Evolutionary conservation across 2,888 invertebrate species (phyloP), one percentile per base, ranked within the genome.

Genomic region (Elmis aenea): DNA sequence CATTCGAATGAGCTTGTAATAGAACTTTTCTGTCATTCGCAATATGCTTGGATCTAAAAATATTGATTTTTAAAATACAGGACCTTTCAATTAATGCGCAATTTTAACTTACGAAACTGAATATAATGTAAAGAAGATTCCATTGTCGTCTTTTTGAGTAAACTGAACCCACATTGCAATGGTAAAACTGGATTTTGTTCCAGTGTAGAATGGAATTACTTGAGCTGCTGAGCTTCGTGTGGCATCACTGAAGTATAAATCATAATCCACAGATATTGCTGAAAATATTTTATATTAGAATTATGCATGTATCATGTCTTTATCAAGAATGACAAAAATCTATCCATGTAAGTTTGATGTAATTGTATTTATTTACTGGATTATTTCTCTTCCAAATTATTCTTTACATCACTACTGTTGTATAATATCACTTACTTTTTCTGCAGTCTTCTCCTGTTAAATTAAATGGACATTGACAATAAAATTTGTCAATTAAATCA

Each of bases 181-280:
- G 0, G 94, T 92, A 15, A 96, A 66, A 56, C 89, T 86, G 48
- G 80, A 79, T 36, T 83, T 79, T 9, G 78, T 77, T 2, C 81
- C 80, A 8, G 84, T 84, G 51, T 83, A 81, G 70, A 96, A 93
- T 33, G 95, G 95, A 57, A 95, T 87, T 8, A 91, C 81, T 69
- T 95, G 85, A 13, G 92, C 86, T 3, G 95, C 96, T 52, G 89
- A 90, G 42, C 93, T 91, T 8, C 92, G 81, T 8, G 85, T 74
- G 26, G 88, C 81, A 62, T 95, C 93, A 57, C 91, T 89, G 69
- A 97, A 94, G 77, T 90, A 91, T 5, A 97, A 72, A 63, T 97
- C 96, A 66, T 96, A 97, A 68, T 96, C 93, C n/a, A 93, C 90
- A 69, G 93, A 93, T 52, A 96, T 89, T n/a, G 90, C 91, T 91